phyloP scores from a whole-genome alignment of 2,113 vertebrate genomes.

The Chrysemys picta region DNA sequence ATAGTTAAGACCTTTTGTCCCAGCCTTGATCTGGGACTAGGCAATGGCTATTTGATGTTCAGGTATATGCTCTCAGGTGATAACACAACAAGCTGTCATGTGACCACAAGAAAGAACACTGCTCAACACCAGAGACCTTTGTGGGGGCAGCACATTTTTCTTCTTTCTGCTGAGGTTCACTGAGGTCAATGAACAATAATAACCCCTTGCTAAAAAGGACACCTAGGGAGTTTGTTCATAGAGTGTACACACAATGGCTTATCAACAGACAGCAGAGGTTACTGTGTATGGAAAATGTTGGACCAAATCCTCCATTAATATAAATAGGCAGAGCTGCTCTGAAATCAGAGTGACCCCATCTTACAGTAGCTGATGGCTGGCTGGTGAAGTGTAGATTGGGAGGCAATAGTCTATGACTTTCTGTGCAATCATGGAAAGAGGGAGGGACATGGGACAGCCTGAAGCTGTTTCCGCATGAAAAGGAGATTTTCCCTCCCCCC shows the following conservation, averaged over 20 bases:
- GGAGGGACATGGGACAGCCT: no score
- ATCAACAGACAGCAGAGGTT: neutral
- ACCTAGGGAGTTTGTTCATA: neutral
- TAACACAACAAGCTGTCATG: neutral
- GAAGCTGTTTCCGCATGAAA: neutral
- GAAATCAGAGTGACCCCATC: neutral
- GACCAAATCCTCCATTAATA: neutral
- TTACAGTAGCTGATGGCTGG: neutral
- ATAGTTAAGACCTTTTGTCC: neutral
- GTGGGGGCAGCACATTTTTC: neutral
- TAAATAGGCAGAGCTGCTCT: neutral
- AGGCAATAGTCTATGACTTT: neutral
- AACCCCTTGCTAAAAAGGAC: neutral
- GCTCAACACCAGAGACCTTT: neutral
- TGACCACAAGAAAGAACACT: neutral
- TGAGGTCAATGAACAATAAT: neutral
- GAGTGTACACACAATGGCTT: neutral
- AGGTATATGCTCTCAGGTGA: constrained; percentile 12
- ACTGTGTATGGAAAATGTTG: neutral
- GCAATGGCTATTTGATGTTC: neutral
- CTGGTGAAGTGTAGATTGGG: neutral
- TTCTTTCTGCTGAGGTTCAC: neutral
- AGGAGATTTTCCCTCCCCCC: no score
- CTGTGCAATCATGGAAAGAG: neutral
- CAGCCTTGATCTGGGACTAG: neutral